Base-by-base conservation (phyloP, 2,888 invertebrate genomes). In the Zele albiditarsus region DNA sequence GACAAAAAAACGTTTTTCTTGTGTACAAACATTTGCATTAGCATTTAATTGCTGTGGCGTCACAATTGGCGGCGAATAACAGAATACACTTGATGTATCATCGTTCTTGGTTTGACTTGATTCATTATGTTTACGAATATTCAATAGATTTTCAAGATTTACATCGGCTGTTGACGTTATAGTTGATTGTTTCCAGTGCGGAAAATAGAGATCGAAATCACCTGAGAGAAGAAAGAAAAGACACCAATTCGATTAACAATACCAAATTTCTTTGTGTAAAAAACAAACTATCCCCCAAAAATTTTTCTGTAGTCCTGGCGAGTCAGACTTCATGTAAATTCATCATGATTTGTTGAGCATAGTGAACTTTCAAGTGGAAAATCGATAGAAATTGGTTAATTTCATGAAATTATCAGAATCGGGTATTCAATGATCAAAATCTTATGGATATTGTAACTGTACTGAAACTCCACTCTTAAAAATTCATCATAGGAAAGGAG, bases 31-130 rank as follows among this genome's bases (percentile, higher is more conserved):
- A n/a, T 72, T 68, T 58, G 70, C 78, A 4, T 78, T 71, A 10
- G 76, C 70, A 23, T 46, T 75, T 10, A 77, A 77, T 63, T 76
- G 74, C 62, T 63, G 76, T 57, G 81, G 79, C 3, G 81, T 77
- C 27, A 86, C 82, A 14, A 89, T 81, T 1, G 89, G 89, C 0
- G 86, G 83, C 33, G 82, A 80, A 77, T 87, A 87, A 71, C 87
- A 88, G 73, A 86, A 87, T 0, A 88, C 87, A 63, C 85, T 84
- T 31, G 84, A 84, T 0, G 88, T 88, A 67, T 87, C 85, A 70
- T 86, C 82, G 3, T 84, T 73, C 74, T 86, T 88, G 5, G 85
- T 69, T 23, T 83, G 80, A 71, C 87, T 85, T 14, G 82, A 67
- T 60, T 77, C 16, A 49, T 65, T 69, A 38, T 49, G 38, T 25